Evolutionary conservation across 2,113 vertebrate genomes (phyloP).

Genomic region (Rousettus leschenaultii): DNA sequence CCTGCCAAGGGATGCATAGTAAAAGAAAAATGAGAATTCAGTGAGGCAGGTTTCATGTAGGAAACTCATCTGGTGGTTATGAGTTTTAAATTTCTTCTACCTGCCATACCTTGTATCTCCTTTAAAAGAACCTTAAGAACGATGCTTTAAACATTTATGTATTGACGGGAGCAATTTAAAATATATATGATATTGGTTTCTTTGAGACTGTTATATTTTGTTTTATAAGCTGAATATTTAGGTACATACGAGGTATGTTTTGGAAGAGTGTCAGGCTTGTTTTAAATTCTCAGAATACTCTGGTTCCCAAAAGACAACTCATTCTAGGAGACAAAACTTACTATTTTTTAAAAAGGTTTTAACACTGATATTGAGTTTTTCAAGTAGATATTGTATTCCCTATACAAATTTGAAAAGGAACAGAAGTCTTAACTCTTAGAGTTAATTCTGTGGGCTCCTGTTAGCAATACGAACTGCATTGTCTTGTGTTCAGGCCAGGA

Average conservation of each 20-base stretch:
- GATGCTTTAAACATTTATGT: neutral
- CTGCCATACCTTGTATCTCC: neutral
- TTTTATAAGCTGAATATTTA: neutral
- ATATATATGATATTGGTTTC: neutral
- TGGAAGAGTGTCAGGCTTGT: neutral
- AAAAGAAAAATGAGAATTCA: neutral
- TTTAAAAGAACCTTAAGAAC: neutral
- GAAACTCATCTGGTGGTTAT: neutral
- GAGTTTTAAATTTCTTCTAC: neutral
- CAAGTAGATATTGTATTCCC: neutral
- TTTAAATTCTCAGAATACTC: neutral
- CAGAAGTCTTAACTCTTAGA: neutral
- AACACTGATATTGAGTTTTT: neutral
- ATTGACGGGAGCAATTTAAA: neutral
- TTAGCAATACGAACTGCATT: neutral
- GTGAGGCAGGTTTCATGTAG: neutral
- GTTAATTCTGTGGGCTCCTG: neutral
- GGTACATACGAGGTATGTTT: neutral
- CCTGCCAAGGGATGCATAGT: neutral
- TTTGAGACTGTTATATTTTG: neutral
- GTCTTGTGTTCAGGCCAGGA: neutral
- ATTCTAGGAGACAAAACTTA: neutral
- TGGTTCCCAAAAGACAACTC: neutral
- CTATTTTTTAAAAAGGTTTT: neutral
- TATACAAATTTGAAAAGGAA: neutral